Evolutionary conservation across 2,113 vertebrate genomes (phyloP).

Genomic region (Pterophyllum scalare): DNA sequence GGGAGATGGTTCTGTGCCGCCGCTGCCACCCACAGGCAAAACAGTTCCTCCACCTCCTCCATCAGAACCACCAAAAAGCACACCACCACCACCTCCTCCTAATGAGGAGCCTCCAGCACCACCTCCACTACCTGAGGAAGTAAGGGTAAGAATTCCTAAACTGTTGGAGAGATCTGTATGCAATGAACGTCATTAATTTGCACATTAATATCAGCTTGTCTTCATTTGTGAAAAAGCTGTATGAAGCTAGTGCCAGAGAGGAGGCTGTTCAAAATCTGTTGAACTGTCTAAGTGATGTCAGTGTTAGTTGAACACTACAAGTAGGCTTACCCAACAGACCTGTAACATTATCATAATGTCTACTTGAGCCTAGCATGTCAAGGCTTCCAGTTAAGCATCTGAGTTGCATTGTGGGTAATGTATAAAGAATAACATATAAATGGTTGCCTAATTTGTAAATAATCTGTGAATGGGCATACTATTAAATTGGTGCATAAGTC

Average conservation of each 20-base stretch:
- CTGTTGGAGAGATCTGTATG: not conserved
- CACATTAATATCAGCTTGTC: not conserved
- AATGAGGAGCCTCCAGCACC: conserved; percentile 86
- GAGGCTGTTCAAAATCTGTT: not conserved
- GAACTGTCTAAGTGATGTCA: not conserved
- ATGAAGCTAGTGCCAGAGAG: not conserved
- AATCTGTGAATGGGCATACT: not conserved
- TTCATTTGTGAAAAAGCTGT: no score
- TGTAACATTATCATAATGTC: not conserved
- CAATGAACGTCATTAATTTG: not conserved
- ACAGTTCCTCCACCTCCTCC: conserved; percentile 75
- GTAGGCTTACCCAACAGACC: not conserved
- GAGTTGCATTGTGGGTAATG: not conserved
- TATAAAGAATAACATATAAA: not conserved
- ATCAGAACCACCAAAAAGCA: conserved; percentile 73
- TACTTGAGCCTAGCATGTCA: not conserved
- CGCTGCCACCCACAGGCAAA: not conserved
- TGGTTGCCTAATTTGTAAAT: accelerated
- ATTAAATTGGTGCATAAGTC: not conserved
- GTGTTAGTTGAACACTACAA: not conserved
- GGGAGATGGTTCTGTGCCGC: conserved; percentile 6
- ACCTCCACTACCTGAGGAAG: conserved; percentile 86
- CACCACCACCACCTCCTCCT: conserved; percentile 85
- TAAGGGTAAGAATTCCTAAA: conserved; percentile 40
- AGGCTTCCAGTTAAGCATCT: not conserved